Evolutionary conservation across 2,888 invertebrate genomes (phyloP), one percentile per base, ranked within the genome.

Genomic region (Zhuqinia jingwanae): DNA sequence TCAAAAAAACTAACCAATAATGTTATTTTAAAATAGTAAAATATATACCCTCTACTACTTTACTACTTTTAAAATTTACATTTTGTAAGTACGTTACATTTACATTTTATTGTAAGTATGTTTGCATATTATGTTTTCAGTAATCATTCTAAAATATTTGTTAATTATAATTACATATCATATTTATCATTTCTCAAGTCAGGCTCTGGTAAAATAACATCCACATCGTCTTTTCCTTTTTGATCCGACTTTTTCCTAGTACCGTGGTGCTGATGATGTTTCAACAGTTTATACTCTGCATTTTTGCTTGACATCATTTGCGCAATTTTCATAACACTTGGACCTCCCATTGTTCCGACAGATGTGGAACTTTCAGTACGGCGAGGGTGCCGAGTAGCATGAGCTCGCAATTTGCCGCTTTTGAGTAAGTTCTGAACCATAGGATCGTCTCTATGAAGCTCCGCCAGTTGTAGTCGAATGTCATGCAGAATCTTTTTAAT

Each of bases 371-470:
- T 42, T 5, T n/a, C 36, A 3, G 1, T 6, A 17, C 36, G 25
- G 17, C 30, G 17, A 17, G 25, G 15, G n/a, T n/a, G 1, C 11
- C 5, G 25, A 15, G 15, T 47, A 50, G n/a, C 50, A 20, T 73
- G 50, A 10, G 25, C 27, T 8, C 25, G 50, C 5, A 84, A 27
- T 17, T 70, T 77, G 1, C 84, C 84, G 68, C 56, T 58, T 47
- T 27, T 47, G 1, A 84, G 27, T 3, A 84, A 27, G 11, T 70
- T 30, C 3, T 60, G 17, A 3, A 84, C 78, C 30, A 78, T 0
- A 17, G 84, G 84, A 22, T 84, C 84, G 36, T 84, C 78, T 15
- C 30, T 53, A 65, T 84, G 65, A 5, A 84, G 45, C 42, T 84
- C 84, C 2, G 84, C 84, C 56, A 84, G 15, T 68, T 84, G 84